A percentile compares a stretch with the other conserved stretches of the same genome.
Evolutionary conservation across 2,113 vertebrate genomes (phyloP).

Genomic region (Pedionomus torquatus): DNA sequence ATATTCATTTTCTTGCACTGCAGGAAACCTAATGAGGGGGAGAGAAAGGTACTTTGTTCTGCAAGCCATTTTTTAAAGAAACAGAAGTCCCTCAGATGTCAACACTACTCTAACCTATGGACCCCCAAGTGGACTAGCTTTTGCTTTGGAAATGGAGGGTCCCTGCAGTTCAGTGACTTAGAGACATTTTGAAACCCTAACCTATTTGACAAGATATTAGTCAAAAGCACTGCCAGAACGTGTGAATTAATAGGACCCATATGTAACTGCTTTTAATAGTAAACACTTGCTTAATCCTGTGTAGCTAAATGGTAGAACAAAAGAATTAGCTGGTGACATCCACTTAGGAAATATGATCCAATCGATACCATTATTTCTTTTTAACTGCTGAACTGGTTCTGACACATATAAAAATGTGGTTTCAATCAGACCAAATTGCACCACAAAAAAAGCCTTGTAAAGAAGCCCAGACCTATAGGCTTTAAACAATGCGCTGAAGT

Average conservation of each 20-base stretch:
- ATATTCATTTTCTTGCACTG: not conserved
- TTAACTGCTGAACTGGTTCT: conserved; percentile 75
- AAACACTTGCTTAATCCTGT: conserved; percentile 74
- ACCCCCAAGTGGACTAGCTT: not conserved
- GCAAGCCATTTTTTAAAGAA: not conserved
- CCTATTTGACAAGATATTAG: conserved; percentile 73
- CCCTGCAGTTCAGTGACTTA: conserved; percentile 17
- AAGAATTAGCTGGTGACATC: conserved; percentile 76
- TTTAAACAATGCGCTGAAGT: conserved; percentile 49
- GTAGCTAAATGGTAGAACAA: conserved; percentile 72
- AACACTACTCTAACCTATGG: not conserved
- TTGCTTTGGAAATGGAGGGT: conserved; percentile 20
- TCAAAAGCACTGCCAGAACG: conserved; percentile 57
- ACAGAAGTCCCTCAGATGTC: conserved; percentile 1
- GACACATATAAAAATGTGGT: conserved; percentile 80
- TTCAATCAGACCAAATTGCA: conserved; percentile 73
- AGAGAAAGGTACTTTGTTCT: not conserved
- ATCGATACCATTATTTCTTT: conserved; percentile 76
- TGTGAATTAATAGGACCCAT: conserved; percentile 72
- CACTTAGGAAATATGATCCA: conserved; percentile 80
- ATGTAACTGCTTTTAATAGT: conserved; percentile 73
- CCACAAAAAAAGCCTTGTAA: conserved; percentile 60
- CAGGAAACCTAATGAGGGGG: not conserved
- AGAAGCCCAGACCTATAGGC: conserved; percentile 50
- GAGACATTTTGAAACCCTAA: conserved; percentile 40